A percentile compares a stretch with the other conserved stretches of the same genome.
Conservation (phyloP, 2,888 invertebrate genomes). For the Leptopilina drosophilae region DNA sequence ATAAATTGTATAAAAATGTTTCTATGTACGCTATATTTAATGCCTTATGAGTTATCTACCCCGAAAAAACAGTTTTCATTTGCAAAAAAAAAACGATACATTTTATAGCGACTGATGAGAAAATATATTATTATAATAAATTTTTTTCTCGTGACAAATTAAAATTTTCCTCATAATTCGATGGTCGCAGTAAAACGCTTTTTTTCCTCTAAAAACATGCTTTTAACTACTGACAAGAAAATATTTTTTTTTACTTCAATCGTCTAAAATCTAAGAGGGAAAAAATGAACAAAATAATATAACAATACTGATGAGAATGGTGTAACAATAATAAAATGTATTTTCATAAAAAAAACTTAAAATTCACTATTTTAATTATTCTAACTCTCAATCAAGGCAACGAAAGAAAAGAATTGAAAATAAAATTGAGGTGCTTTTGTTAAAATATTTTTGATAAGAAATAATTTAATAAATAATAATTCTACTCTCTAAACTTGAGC, state of each 20-base stretch:
- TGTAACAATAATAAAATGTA: background rate
- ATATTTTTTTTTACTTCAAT: too few species aligned
- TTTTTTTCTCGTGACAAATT: conserved; percentile 2
- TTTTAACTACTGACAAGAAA: too few species aligned
- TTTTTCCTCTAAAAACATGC: background rate
- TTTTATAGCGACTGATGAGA: background rate
- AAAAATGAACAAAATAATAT: background rate
- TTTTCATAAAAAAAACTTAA: too few species aligned
- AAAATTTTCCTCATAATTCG: conserved; percentile 17
- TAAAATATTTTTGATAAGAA: background rate
- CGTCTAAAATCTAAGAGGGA: too few species aligned
- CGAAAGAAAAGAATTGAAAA: background rate
- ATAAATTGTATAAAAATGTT: conserved; percentile 67
- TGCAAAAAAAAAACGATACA: conserved; percentile 16
- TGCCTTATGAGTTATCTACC: conserved; percentile 35
- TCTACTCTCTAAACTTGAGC: conserved; percentile 33
- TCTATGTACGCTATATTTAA: conserved; percentile 38
- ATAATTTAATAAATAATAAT: background rate
- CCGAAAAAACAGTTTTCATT: conserved; percentile 10
- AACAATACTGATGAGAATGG: background rate
- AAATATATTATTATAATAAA: background rate
- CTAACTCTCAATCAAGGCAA: too few species aligned
- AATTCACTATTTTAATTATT: too few species aligned
- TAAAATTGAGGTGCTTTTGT: conserved; percentile 1
- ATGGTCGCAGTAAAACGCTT: conserved; percentile 20